phyloP scores from a whole-genome alignment of 2,113 vertebrate species.

The Mohoua ochrocephala region DNA sequence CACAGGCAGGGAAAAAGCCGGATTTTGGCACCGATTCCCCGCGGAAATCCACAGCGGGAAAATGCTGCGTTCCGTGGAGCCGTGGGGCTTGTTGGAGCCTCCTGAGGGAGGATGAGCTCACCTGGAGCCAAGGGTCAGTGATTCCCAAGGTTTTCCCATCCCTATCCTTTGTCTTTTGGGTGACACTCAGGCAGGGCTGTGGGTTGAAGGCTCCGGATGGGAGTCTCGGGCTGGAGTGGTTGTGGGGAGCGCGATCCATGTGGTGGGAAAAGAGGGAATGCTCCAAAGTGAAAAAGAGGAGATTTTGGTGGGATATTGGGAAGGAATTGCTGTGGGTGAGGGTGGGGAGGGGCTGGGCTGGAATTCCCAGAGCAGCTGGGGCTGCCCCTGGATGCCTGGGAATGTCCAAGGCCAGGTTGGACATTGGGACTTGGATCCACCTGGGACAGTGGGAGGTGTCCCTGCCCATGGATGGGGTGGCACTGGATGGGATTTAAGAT shows the following conservation, averaged over 20 bases:
- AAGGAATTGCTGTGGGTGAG: background rate
- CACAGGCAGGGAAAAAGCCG: background rate
- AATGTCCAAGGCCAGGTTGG: accelerated
- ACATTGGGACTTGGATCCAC: background rate
- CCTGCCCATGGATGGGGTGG: background rate
- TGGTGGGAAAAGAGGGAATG: background rate
- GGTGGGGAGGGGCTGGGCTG: background rate
- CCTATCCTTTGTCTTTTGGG: accelerated
- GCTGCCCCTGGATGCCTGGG: background rate
- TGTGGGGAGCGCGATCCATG: accelerated
- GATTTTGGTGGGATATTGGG: background rate
- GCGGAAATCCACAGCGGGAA: background rate
- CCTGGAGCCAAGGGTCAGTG: background rate
- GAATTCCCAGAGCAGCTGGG: background rate
- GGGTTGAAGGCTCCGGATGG: background rate
- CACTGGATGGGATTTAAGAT: accelerated
- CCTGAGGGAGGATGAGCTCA: background rate
- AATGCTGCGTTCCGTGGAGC: accelerated
- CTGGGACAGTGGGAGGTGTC: accelerated
- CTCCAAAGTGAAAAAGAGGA: accelerated
- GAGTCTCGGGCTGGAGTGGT: background rate
- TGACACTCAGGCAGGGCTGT: accelerated
- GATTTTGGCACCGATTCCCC: background rate
- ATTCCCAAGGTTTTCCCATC: background rate
- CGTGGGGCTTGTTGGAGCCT: accelerated